Base-by-base conservation (phyloP, 2,797 vertebrate species). In the Pangasius larnaudii region DNA sequence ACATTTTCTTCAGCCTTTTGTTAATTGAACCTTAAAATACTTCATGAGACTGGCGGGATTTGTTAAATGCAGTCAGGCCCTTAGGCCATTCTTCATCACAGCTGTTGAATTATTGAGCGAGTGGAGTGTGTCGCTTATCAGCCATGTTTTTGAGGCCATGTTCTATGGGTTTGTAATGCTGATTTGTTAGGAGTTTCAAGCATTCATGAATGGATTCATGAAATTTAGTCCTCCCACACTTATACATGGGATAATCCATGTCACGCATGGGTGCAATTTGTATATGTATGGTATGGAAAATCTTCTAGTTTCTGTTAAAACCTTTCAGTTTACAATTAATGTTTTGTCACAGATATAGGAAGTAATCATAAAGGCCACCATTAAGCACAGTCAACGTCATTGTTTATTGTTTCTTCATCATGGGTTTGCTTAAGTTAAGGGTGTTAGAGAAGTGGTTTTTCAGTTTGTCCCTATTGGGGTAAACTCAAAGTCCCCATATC, bases 81-180 rank as follows among this genome's bases (percentile, higher is more conserved):
- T 49, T 69, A 78, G 89, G 61, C 85, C 27, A 51, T 86, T 87
- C 86, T 69, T 85, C 87, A 86, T 65, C 75, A 87, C 65, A 85
- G 88, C 86, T 82, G 78, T 89, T 91, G 86, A 89, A 91, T 89
- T 87, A 90, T 88, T 86, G 65, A 91, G 53, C 5, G 46, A 88
- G 78, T 63, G 39, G 83, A 86, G 87, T 65, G 33, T 79, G 87
- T 89, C 39, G 85, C 88, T 88, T 86, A 85, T 87, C 71, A 72
- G 53, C 74, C 71, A n/a, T 84, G 72, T 74, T 65, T 75, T 63
- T 61, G 16, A 51, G 51, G 75, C 77, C 30, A 58, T 72, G 67
- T 85, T 58, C 63, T 81, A 24, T 88, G 82, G 87, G 72, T 59
- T 58, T 63, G 9, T 59, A 33, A 86, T 87, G 53, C 78, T 51